Evolutionary conservation across 1,140 invertebrate genomes (phyloP).

Genomic region (Chrysopa pallens): DNA sequence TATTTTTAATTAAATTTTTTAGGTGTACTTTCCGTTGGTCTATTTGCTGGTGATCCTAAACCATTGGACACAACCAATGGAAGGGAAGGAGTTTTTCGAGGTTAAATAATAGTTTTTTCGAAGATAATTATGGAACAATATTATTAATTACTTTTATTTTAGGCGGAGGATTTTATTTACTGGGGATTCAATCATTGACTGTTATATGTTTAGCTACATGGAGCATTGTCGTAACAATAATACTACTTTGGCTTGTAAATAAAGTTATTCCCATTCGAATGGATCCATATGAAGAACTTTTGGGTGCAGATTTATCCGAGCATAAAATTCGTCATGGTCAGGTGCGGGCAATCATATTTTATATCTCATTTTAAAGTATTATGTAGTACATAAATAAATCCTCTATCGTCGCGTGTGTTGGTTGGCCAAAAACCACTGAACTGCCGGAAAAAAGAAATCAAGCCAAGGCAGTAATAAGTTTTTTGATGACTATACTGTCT

Average conservation of each 20-base stretch:
- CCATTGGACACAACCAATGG: slow-evolving; percentile 62
- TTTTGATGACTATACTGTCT: no score
- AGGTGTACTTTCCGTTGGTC: slow-evolving; percentile 73
- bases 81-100: slow-evolving; percentile 61
- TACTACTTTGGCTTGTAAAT: slow-evolving; percentile 58
- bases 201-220: slow-evolving; percentile 50
- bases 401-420: no score
- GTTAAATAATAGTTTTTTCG: slow-evolving; percentile 19
- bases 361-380: not conserved
- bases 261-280: slow-evolving; percentile 66
- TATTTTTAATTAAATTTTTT: slow-evolving; percentile 16
- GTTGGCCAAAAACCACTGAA: no score
- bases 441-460: no score
- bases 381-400: not conserved
- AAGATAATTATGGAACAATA: not conserved
- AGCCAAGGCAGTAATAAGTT: no score
- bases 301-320: slow-evolving; percentile 76
- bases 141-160: slow-evolving; percentile 10
- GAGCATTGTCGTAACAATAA: slow-evolving; percentile 48
- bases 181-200: slow-evolving; percentile 61
- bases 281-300: slow-evolving; percentile 61
- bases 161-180: slow-evolving; percentile 74
- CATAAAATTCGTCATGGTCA: slow-evolving; percentile 51
- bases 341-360: slow-evolving; percentile 16
- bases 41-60: slow-evolving; percentile 75